Base-by-base conservation (phyloP, 1,140 invertebrate genomes). In the Batillaria attramentaria region DNA sequence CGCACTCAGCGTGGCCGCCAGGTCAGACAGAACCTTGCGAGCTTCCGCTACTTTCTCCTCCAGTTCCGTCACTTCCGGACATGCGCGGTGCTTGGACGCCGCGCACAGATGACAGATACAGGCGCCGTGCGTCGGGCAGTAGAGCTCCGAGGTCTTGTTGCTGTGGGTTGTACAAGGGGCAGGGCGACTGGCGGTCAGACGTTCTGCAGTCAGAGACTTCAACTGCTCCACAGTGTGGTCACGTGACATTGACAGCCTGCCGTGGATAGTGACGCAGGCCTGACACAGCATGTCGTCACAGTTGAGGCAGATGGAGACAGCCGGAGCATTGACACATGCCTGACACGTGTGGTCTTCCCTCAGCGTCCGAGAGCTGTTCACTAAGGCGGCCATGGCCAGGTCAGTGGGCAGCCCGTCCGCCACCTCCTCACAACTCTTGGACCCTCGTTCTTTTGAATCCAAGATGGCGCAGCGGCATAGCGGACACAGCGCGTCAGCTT, bases 221-320 rank as follows among this genome's bases (percentile, higher is more conserved):
- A 72, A 4, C 5, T 28, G 20, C 39, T 72, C 41, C 69, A 72
- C 69, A 13, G 20, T n/a, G 39, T 72, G 69, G 28, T 46, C n/a
- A 18, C 39, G 33, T 5, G 39, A 42, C 20, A n/a, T 41, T 3
- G 69, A 72, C 28, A 37, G 39, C 10, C 43, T 72, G 28, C 43
- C 28, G 28, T 72, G 69, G n/a, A 42, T 24, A 20, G 16, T 72
- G 1, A 5, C n/a, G 31, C 69, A 72, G 0, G 39, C 3, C 42
- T 41, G 28, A 43, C 69, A 72, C 31, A 72, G n/a, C 69, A 72
- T 72, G 69, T 72, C 69, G 0, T 20, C 20, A 28, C 69, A 72
- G 39, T 8, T 41, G 39, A 43, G 1, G 28, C 69, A 72, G 6
- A 72, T 35, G 39, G 42, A 72, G 31, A 43, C 69, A 2, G 69